Base-by-base conservation (phyloP, 2,888 invertebrate species). In the Acleris emargana region DNA sequence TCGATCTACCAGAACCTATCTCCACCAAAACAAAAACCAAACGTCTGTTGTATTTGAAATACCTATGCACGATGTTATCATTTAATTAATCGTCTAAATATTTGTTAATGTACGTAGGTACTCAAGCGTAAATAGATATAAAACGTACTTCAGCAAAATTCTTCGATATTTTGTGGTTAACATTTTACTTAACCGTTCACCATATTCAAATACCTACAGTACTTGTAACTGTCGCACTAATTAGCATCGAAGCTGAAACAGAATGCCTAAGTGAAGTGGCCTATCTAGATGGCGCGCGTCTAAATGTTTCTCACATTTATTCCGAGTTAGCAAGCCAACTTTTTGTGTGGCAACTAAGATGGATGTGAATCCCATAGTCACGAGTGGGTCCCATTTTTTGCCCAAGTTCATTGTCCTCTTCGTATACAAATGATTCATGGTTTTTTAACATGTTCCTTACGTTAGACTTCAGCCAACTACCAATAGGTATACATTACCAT, bases 301-400 rank as follows among this genome's bases (percentile, higher is more conserved):
- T 38, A 13, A 60, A 43, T 45, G 55, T 22, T 51, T 45, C 25
- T 59, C 28, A 59, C 45, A 51, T 59, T 17, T 64, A 61, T 66
- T 52, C 55, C 55, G 28, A 52, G 45, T 57, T 57, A 22, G 25
- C 57, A 66, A 32, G 32, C 32, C 32, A 32, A 61, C 59, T 57
- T 60, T 47, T 66, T 55, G 45, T n/a, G 4, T 16, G 53, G 7
- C 45, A 53, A 53, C 53, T 6, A 55, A 28, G n/a, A 38, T 59
- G 49, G 28, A n/a, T 57, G 51, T 60, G 66, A 52, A 61, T 51
- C 64, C 64, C 55, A 51, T 64, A 66, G 66, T 66, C 60, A 66
- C 66, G 61, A 57, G 38, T 47, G 58, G 64, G 58, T 58, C 57
- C 54, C 66, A 61, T 61, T 66, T 66, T 66, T 66, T 66, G 61